Evolutionary conservation across 2,888 invertebrate species (phyloP).

Genomic region (Trichacis sp.): DNA sequence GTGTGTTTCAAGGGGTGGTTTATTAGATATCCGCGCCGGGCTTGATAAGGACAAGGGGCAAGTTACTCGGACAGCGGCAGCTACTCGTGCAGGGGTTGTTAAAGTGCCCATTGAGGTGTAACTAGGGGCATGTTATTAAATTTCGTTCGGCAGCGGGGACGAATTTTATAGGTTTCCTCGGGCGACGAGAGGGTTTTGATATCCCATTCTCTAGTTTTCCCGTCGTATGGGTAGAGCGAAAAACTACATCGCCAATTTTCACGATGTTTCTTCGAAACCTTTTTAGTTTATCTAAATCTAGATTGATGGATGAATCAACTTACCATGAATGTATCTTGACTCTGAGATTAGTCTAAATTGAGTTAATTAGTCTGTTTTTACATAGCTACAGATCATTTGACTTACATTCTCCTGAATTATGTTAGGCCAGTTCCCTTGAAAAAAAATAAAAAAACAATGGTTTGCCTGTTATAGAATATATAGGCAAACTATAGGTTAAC

Average conservation of each 20-base stretch:
- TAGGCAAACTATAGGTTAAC: too few relatives aligned
- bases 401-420: too few relatives aligned
- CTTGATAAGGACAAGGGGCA: constrained; percentile 46
- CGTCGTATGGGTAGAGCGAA: constrained; percentile 31
- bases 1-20: constrained; percentile 60
- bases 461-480: too few relatives aligned
- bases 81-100: constrained; percentile 64
- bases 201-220: constrained; percentile 45
- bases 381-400: too few relatives aligned
- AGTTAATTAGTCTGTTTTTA: too few relatives aligned
- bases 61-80: constrained; percentile 41
- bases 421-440: too few relatives aligned
- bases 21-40: constrained; percentile 63
- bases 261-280: neutral
- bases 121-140: constrained; percentile 70
- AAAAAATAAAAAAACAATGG: too few relatives aligned
- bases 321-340: too few relatives aligned
- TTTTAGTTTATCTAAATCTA: neutral
- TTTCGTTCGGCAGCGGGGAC: constrained; percentile 64
- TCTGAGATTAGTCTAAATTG: too few relatives aligned
- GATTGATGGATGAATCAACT: too few relatives aligned
- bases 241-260: constrained; percentile 20
- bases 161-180: constrained; percentile 62
- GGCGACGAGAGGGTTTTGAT: constrained; percentile 50
- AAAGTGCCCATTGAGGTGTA: constrained; percentile 70